Conservation (phyloP, 2,888 invertebrate genomes). For the Pteria penguin region DNA sequence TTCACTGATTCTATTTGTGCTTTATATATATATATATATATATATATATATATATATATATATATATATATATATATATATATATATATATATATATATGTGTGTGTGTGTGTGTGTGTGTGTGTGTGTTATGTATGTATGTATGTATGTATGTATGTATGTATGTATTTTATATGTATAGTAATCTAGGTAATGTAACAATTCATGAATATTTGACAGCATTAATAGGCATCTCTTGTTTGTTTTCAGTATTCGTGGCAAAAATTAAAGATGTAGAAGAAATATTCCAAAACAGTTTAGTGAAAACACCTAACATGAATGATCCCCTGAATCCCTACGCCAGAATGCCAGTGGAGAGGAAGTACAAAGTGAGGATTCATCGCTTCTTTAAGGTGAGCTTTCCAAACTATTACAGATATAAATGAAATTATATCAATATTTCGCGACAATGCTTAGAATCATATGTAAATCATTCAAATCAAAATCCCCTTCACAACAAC, state of each 20-base stretch:
- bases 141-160: too few relatives aligned
- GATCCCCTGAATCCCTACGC: slow-evolving; percentile 22
- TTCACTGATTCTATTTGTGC: too few relatives aligned
- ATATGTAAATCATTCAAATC: neutral
- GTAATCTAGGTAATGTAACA: too few relatives aligned
- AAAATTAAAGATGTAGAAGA: slow-evolving; percentile 37
- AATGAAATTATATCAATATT: neutral
- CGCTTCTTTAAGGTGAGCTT: slow-evolving; percentile 36
- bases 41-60: too few relatives aligned
- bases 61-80: too few relatives aligned
- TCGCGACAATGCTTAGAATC: neutral
- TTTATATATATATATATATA: too few relatives aligned
- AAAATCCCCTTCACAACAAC: neutral
- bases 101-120: too few relatives aligned
- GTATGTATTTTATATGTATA: too few relatives aligned
- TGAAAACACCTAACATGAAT: slow-evolving; percentile 24
- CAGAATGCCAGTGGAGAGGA: slow-evolving; percentile 29
- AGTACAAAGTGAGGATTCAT: slow-evolving; percentile 40
- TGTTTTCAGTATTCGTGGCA: slow-evolving; percentile 38
- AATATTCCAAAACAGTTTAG: slow-evolving; percentile 22
- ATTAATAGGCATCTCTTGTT: too few relatives aligned
- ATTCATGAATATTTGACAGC: too few relatives aligned
- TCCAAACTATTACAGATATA: neutral
- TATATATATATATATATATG: too few relatives aligned
- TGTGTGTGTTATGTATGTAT: too few relatives aligned